Base-by-base conservation (phyloP, 2,888 invertebrate genomes). In the Sarcophaga carnaria region DNA sequence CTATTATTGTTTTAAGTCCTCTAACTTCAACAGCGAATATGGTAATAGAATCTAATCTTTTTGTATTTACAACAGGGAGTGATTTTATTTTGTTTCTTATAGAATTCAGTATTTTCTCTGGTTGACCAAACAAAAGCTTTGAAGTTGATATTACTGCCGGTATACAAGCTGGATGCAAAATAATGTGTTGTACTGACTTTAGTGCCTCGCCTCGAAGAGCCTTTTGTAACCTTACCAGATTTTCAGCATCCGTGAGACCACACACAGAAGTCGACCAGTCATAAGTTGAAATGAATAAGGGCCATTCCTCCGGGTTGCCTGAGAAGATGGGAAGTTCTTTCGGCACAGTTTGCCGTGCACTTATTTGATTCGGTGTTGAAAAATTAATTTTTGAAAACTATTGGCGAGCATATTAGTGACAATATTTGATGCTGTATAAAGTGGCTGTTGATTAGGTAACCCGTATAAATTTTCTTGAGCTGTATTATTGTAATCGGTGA, bases 191-290 rank as follows among this genome's bases (percentile, higher is more conserved):
- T 1, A 80, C 80, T 6, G 74, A 47, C 4, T 17, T 60, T 22
- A 25, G 25, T 25, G 25, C 25, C 25, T 25, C 25, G 25, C 69
- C 80, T 11, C 74, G 45, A 10, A 80, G 25, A 14, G 74, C 25
- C 67, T 47, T 49, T 37, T 83, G 79, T 8, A 79, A 54, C 17
- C 83, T 45, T n/a, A 79, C 47, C 5, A 79, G 69, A 22, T 79
- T 79, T 74, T 79, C 83, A 10, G 69, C 80, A 70, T 84, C 64
- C 8, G 84, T 69, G 17, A 84, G 54, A 3, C 80, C 80, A n/a
- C 79, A 84, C 3, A 80, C 64, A 2, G 47, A 14, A 3, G 80
- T 84, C 22, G 80, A 84, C 84, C 80, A 84, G 70, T 75, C 62
- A n/a, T 70, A 84, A 6, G 84, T 84, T 25, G 84, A 80, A 54